These are phyloP conservation scores for Oreochromis niloticus DNA, from an alignment of 2,113 vertebrate genomes.

Conservation along the genomic window DNA sequence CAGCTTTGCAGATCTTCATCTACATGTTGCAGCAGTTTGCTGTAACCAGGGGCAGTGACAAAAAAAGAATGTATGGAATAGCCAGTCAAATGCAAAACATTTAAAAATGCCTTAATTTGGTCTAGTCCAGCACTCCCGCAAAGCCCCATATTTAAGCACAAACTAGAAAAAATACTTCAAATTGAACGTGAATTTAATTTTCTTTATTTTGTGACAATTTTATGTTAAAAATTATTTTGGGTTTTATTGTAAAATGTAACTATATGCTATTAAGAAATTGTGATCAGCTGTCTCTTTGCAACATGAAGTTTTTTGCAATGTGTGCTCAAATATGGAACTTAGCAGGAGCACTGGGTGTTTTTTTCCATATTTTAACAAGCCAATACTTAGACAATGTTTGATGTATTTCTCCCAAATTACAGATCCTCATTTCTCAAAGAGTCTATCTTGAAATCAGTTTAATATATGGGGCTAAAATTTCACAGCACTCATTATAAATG, in stretches of 20 bases:
- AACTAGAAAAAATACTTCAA: not conserved
- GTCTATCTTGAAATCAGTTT: too few relatives aligned
- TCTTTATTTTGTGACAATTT: not conserved
- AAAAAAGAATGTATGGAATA: not conserved
- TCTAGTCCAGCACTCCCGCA: not conserved
- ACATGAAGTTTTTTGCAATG: not conserved
- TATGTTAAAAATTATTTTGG: not conserved
- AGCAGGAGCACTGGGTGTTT: not conserved
- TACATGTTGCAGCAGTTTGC: not conserved
- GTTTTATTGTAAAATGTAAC: not conserved
- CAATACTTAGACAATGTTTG: not conserved
- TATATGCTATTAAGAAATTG: not conserved
- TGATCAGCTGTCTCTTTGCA: not conserved
- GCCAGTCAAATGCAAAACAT: not conserved
- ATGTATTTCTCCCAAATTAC: not conserved
- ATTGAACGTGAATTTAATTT: rapidly evolving
- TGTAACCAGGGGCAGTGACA: not conserved
- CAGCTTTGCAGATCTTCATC: not conserved
- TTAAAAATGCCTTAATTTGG: not conserved
- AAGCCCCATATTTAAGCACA: not conserved
- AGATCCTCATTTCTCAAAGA: not conserved
- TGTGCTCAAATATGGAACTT: not conserved
- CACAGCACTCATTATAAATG: not conserved
- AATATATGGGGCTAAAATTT: not conserved
- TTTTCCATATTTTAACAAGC: not conserved